phyloP scores from a whole-genome alignment of 2,888 invertebrate genomes.

The Sthenelais limicola region DNA sequence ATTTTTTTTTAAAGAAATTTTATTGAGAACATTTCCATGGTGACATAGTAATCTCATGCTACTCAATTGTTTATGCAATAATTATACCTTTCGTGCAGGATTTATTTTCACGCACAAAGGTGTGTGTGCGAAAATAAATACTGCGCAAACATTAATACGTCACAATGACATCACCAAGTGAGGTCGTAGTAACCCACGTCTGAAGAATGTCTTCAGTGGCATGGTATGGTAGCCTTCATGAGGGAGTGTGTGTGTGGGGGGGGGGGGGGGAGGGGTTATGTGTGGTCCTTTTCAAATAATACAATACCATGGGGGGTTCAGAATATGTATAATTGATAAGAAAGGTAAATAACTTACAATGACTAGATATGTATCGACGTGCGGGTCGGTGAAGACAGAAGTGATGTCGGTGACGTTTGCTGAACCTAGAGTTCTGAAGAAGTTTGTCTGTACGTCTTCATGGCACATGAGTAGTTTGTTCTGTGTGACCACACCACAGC shows the following conservation, averaged over 20 bases:
- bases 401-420: slow-evolving; percentile 67
- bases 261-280: background rate
- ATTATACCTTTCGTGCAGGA: too few relatives aligned
- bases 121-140: too few relatives aligned
- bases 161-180: too few relatives aligned
- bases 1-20: too few relatives aligned
- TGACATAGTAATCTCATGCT: too few relatives aligned
- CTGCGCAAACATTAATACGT: too few relatives aligned
- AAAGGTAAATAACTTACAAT: slow-evolving; percentile 60
- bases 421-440: slow-evolving; percentile 67
- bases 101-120: too few relatives aligned
- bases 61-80: too few relatives aligned
- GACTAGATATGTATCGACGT: slow-evolving; percentile 61
- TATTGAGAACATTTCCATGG: too few relatives aligned
- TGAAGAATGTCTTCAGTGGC: too few relatives aligned
- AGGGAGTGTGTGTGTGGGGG: background rate
- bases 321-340: background rate
- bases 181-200: too few relatives aligned
- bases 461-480: slow-evolving; percentile 68
- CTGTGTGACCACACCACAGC: slow-evolving; percentile 66
- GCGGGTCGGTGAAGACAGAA: slow-evolving; percentile 42
- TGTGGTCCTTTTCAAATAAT: background rate
- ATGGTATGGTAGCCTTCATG: too few relatives aligned
- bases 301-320: background rate
- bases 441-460: slow-evolving; percentile 70